These are phyloP conservation scores for Venusia cambrica DNA, from an alignment of 2,888 invertebrate species.

Conservation along the genomic window DNA sequence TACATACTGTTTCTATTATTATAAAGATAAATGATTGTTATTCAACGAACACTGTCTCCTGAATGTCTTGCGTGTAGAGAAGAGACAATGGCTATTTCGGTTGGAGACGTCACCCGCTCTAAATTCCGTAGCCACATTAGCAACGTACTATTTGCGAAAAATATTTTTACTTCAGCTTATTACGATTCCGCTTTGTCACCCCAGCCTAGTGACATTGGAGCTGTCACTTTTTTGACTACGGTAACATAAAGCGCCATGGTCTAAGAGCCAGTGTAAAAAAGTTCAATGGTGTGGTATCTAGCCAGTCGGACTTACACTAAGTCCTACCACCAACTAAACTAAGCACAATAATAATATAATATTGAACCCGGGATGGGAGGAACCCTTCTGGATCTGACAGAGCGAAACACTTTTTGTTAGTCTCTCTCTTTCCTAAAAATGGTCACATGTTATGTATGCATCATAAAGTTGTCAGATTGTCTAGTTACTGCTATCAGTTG, in stretches of 20 bases:
- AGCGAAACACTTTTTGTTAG: too few relatives aligned
- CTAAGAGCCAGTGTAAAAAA: slow-evolving; percentile 29
- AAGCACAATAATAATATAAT: slow-evolving; percentile 3
- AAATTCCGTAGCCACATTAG: slow-evolving; percentile 47
- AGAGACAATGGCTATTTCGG: slow-evolving; percentile 31
- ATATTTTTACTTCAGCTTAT: slow-evolving; percentile 38
- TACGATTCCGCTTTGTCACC: slow-evolving; percentile 42
- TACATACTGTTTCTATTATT: too few relatives aligned
- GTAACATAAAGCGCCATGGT: slow-evolving; percentile 29
- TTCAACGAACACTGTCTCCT: too few relatives aligned
- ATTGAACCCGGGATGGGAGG: too few relatives aligned
- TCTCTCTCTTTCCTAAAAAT: too few relatives aligned
- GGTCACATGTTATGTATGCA: too few relatives aligned
- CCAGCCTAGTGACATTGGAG: slow-evolving; percentile 15
- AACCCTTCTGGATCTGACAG: too few relatives aligned
- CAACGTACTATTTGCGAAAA: slow-evolving; percentile 35
- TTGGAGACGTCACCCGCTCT: slow-evolving; percentile 30
- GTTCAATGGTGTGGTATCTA: background rate
- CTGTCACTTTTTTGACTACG: slow-evolving; percentile 29
- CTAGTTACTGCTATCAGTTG: too few relatives aligned
- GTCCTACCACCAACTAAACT: too few relatives aligned
- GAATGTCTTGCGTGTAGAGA: too few relatives aligned
- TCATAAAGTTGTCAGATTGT: too few relatives aligned
- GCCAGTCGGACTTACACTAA: slow-evolving; percentile 7
- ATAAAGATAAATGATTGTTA: too few relatives aligned